Evolutionary conservation across 2,113 vertebrate genomes (phyloP).

Genomic region (Plecotus auritus): DNA sequence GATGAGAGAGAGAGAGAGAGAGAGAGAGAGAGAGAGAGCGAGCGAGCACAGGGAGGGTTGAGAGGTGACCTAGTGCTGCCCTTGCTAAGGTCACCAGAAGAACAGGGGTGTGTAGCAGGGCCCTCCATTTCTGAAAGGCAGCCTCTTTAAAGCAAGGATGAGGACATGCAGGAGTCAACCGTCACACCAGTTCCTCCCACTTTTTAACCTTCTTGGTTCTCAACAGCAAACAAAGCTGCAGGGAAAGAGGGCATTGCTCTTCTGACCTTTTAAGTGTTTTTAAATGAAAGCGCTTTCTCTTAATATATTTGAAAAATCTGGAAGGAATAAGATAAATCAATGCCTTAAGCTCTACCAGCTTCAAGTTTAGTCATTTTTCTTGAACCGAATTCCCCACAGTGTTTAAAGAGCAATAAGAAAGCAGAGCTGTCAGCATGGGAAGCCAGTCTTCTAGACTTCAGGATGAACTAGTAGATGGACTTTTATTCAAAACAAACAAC

Average conservation of each 20-base stretch:
- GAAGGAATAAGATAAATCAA: slow-evolving; percentile 21
- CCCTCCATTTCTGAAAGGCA: not conserved
- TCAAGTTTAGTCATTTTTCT: slow-evolving; percentile 63
- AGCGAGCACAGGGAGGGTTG: not conserved
- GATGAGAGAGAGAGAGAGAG: not conserved
- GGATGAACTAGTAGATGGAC: slow-evolving; percentile 58
- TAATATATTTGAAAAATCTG: slow-evolving; percentile 35
- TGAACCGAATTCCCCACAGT: not conserved
- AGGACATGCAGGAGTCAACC: not conserved
- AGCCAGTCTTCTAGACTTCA: slow-evolving; percentile 55
- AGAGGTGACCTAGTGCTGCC: not conserved
- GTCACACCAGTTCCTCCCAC: not conserved
- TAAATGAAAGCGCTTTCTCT: slow-evolving; percentile 32
- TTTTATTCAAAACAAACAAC: slow-evolving; percentile 66
- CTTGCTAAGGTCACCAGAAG: not conserved
- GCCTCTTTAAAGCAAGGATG: not conserved
- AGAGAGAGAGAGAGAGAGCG: no score
- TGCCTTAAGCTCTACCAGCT: not conserved
- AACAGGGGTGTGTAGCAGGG: not conserved
- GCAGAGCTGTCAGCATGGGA: slow-evolving; percentile 37
- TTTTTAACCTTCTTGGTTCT: not conserved
- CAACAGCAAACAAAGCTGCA: slow-evolving; percentile 14
- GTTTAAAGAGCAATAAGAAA: slow-evolving; percentile 60
- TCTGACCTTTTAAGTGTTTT: not conserved
- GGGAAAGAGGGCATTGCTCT: slow-evolving; percentile 7